These are phyloP conservation scores for Zenarchopterus dispar DNA, from an alignment of 2,797 vertebrate genomes.

Conservation along the genomic window DNA sequence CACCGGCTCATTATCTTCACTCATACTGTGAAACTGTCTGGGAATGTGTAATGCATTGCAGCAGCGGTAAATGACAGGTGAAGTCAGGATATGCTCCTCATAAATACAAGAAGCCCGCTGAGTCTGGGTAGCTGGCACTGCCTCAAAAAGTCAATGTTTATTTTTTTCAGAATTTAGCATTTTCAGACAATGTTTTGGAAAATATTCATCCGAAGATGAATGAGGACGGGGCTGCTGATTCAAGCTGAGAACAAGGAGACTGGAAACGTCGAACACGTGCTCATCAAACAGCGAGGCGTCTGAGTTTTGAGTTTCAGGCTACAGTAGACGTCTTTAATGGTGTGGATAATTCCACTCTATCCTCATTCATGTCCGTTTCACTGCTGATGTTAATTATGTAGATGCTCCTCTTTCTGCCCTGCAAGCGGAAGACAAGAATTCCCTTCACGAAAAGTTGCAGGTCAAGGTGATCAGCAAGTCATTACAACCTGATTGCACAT, in stretches of 20 bases:
- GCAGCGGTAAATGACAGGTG: conserved; percentile 21
- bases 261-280: conserved; percentile 10
- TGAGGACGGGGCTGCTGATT: neutral
- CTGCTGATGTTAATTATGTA: conserved; percentile 42
- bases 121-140: no score
- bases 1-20: conserved; percentile 27
- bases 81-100: conserved; percentile 12
- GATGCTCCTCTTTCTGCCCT: conserved; percentile 15
- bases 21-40: conserved; percentile 15
- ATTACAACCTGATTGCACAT: conserved; percentile 49
- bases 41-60: conserved; percentile 17
- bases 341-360: conserved; percentile 19
- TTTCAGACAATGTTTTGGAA: conserved; percentile 26
- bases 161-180: conserved; percentile 11
- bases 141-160: neutral
- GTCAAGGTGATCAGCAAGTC: conserved; percentile 69
- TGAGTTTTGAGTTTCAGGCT: neutral
- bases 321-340: conserved; percentile 6
- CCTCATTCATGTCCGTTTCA: conserved; percentile 38
- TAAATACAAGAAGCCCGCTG: neutral
- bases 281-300: neutral
- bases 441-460: conserved; percentile 36
- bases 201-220: neutral
- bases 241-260: conserved; percentile 4
- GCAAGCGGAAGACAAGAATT: conserved; percentile 21